Base-by-base conservation (phyloP, 2,888 invertebrate species). In the Philopedon plagiatum region DNA sequence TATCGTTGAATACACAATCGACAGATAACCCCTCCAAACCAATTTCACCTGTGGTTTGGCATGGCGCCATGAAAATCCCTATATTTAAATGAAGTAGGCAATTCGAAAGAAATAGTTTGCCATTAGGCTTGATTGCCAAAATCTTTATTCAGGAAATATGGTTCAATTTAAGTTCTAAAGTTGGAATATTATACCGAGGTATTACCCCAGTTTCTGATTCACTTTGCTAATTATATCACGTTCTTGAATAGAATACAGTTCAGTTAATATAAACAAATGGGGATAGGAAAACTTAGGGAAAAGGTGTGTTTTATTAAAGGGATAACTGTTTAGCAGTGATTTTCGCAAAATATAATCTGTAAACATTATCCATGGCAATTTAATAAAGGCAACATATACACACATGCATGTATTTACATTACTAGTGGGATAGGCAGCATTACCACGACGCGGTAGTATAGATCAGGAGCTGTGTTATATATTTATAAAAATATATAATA, bases 41-140 rank as follows among this genome's bases (percentile, higher is more conserved):
- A 41, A 41, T 46, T n/a, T 37, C 13, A 37, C 37, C 37, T 37
- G 37, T 37, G 37, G 37, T 37, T 46, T 46, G 44, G 44, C 44
- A 19, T 0, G 19, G 11, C 9, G 44, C 44, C 44, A 46, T 21
- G 11, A 15, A 19, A 46, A 46, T 2, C 21, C 21, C 9, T 21
- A 21, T 46, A 46, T 46, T 46, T 46, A 21, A 46, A 9, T 46
- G 21, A 21, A 46, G 21, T 46, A 26, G 26, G 51, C 21, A 2
- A 44, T 44, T 44, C 44, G 9, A 9, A 29, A 58, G 39, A 39
- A 39, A 58, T 39, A 58, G 39, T 39, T 34, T 39, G 1, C 56
- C 58, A 13, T 58, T 58, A 23, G 21, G 23, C 29, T 18, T 23
- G 58, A 58, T 39, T 37, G 21, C 58, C 5, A 21, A 21, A 58